Base-by-base conservation (phyloP, 2,797 vertebrate genomes). In the Labeo calbasu region DNA sequence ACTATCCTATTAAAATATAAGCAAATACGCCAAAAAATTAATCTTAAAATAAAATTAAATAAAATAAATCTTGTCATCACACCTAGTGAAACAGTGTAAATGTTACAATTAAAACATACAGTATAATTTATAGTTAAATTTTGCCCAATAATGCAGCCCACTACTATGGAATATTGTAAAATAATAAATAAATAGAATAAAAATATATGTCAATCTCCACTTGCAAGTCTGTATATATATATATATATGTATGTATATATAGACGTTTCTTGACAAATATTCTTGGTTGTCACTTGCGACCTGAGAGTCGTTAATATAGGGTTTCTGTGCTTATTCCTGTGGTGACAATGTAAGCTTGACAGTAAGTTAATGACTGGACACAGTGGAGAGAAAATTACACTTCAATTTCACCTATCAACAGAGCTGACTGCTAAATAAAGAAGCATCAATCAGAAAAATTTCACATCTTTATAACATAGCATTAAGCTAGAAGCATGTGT, bases 331-430 rank as follows among this genome's bases (percentile, higher is more conserved):
- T 81, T 7, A 80, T 69, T 68, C 9, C 21, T 69, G 78, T 0
- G 2, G 48, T 43, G 65, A 4, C 15, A 13, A 68, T 50, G 40
- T 25, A 23, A 81, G 55, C 19, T 59, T 73, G 69, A 51, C 69
- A 73, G 55, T 72, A 36, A 51, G 55, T 61, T 81, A 73, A 72
- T 81, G 79, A 72, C 25, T 63, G 84, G 78, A 85, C 61, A 77
- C 78, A 40, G 72, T 68, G 65, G 19, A 66, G 71, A 53, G 59
- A 69, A 81, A 85, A 59, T 81, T 40, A 76, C 79, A 72, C 25
- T 15, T 81, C 79, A 81, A 72, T 72, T 50, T 59, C 55, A 81
- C 79, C 40, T 71, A 71, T 57, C 32, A 80, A 81, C 51, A 48
- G 36, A 71, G 40, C 79, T 72, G 23, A 72, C 53, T 32, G 59